A percentile compares a stretch with the other conserved stretches of the same genome.
Conservation (phyloP, 2,113 vertebrate species). For the Pleuronectes platessa region DNA sequence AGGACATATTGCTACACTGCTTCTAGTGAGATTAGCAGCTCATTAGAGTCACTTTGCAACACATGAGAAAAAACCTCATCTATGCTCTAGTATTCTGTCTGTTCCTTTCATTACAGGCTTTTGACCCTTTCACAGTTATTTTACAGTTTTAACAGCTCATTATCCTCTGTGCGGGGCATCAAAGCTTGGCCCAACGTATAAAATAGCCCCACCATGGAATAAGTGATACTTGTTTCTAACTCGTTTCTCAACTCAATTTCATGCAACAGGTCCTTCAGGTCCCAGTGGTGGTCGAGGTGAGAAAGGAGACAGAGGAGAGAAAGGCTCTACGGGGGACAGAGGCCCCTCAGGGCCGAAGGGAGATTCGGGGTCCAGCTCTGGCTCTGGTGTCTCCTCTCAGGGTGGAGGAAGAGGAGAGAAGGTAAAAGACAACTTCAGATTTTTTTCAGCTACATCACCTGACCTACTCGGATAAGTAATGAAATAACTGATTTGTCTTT, state of each 20-base stretch:
- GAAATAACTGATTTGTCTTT: neutral
- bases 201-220: too few relatives aligned
- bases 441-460: neutral
- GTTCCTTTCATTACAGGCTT: too few relatives aligned
- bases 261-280: conserved; percentile 39
- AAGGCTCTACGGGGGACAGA: conserved; percentile 64
- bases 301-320: conserved; percentile 82
- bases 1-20: neutral
- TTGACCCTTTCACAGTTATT: too few relatives aligned
- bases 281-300: conserved; percentile 64
- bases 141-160: too few relatives aligned
- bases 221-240: neutral
- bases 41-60: neutral
- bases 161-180: too few relatives aligned
- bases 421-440: conserved; percentile 63
- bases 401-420: conserved; percentile 76
- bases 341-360: conserved; percentile 82
- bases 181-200: too few relatives aligned
- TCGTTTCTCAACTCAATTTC: too few relatives aligned
- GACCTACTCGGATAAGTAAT: neutral
- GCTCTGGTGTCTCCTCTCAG: conserved; percentile 26
- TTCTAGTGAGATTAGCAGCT: neutral
- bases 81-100: too few relatives aligned
- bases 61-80: too few relatives aligned
- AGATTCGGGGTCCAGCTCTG: conserved; percentile 59